Evolutionary conservation across 2,888 invertebrate genomes (phyloP).

Genomic region (Hirtodrosophila duncani): DNA sequence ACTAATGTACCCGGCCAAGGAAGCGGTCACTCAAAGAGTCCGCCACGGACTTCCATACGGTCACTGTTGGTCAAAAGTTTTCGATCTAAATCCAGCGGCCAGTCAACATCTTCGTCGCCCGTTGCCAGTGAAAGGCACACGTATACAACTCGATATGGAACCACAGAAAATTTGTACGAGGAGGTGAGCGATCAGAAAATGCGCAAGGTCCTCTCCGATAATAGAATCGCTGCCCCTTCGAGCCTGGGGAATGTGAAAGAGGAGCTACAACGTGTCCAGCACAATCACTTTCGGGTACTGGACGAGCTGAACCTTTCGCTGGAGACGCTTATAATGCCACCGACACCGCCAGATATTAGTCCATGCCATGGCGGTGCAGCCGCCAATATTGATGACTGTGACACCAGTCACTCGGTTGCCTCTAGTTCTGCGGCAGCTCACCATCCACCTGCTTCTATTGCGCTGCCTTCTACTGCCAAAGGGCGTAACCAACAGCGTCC

Average conservation of each 20-base stretch:
- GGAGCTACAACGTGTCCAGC: slow-evolving; percentile 90
- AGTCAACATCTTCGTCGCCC: slow-evolving; percentile 73
- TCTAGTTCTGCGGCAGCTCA: slow-evolving; percentile 21
- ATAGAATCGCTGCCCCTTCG: slow-evolving; percentile 81
- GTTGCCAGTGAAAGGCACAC: slow-evolving; percentile 80
- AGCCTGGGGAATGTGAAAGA: slow-evolving; percentile 87
- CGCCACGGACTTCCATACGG: slow-evolving; percentile 77
- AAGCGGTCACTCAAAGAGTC: slow-evolving; percentile 76
- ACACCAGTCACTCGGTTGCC: slow-evolving; percentile 62
- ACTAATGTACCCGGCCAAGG: slow-evolving; percentile 81
- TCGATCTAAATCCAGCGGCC: slow-evolving; percentile 74
- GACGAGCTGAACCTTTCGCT: slow-evolving; percentile 92
- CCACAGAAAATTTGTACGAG: slow-evolving; percentile 83
- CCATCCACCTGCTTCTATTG: neutral
- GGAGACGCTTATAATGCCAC: slow-evolving; percentile 93
- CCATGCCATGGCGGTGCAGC: slow-evolving; percentile 67
- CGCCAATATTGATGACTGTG: slow-evolving; percentile 76
- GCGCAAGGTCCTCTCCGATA: slow-evolving; percentile 78
- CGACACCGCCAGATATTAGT: slow-evolving; percentile 78
- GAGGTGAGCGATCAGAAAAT: slow-evolving; percentile 78
- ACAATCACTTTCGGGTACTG: slow-evolving; percentile 88
- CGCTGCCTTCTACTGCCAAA: no score
- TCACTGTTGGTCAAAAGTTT: slow-evolving; percentile 76
- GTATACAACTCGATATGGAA: slow-evolving; percentile 88
- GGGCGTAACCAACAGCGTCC: no score